Evolutionary conservation across 2,888 invertebrate species (phyloP).

Genomic region (Sinotaia quadrata): DNA sequence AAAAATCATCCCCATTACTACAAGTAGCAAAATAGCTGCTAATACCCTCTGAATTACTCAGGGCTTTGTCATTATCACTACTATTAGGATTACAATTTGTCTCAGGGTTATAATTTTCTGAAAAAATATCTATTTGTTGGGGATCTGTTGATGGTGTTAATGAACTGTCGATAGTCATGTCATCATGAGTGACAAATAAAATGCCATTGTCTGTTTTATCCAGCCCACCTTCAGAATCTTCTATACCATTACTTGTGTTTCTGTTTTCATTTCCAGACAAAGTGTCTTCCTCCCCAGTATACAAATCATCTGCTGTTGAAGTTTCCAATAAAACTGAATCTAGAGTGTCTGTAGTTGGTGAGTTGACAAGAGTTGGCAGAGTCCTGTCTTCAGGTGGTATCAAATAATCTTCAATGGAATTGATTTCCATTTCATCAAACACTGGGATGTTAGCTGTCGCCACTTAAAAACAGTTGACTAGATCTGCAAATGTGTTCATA

Average conservation of each 20-base stretch:
- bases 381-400: conserved; percentile 12
- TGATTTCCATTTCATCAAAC: conserved; percentile 12
- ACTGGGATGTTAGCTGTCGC: not conserved
- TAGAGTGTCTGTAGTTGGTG: conserved; percentile 63
- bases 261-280: not conserved
- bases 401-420: conserved; percentile 16
- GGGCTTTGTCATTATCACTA: too few species aligned
- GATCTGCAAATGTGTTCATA: too few species aligned
- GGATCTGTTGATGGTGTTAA: not conserved
- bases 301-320: conserved; percentile 45
- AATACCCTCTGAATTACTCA: conserved; percentile 27
- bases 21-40: conserved; percentile 59
- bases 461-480: too few species aligned
- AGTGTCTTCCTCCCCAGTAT: conserved; percentile 9
- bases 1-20: conserved; percentile 51
- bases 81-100: not conserved
- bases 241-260: too few species aligned
- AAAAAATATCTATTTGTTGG: too few species aligned
- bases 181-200: not conserved
- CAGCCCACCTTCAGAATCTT: not conserved
- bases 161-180: conserved; percentile 21
- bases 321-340: conserved; percentile 64
- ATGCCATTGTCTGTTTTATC: conserved; percentile 12
- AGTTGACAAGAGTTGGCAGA: conserved; percentile 48
- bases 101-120: not conserved